Conservation (phyloP, 1,140 invertebrate species). For the Harlomillsia oculata region DNA sequence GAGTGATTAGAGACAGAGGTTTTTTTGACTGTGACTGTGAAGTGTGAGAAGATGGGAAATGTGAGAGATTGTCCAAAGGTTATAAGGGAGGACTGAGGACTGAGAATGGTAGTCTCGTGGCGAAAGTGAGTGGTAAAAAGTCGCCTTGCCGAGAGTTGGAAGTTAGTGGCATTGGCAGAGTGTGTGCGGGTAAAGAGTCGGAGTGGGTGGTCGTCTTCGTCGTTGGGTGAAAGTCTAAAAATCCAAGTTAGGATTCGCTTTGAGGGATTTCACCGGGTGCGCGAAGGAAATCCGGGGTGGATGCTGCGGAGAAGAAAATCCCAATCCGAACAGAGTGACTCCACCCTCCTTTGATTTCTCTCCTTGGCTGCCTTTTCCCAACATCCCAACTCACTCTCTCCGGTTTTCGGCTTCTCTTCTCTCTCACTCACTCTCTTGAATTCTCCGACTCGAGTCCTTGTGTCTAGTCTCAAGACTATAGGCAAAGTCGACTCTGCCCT, state of each 20-base stretch:
- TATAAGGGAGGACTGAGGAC: too few relatives aligned
- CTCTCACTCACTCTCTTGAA: neutral
- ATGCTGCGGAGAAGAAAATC: conserved; percentile 36
- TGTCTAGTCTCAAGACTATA: too few relatives aligned
- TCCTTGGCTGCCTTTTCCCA: conserved; percentile 18
- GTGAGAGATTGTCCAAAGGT: too few relatives aligned
- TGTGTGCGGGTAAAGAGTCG: neutral
- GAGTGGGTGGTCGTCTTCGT: conserved; percentile 33
- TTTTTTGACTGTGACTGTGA: too few relatives aligned
- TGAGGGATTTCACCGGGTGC: conserved; percentile 35
- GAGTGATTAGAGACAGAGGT: too few relatives aligned
- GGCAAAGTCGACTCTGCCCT: conserved; percentile 3
- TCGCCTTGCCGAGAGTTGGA: conserved; percentile 25
- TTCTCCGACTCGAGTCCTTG: neutral
- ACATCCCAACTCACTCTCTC: conserved; percentile 7
- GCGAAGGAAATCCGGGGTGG: conserved; percentile 34
- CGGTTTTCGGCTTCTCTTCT: conserved; percentile 8
- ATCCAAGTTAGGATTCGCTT: conserved; percentile 32
- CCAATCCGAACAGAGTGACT: conserved; percentile 31
- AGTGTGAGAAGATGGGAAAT: too few relatives aligned
- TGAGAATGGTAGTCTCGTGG: neutral
- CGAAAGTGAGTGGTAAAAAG: conserved; percentile 14
- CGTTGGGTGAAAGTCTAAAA: conserved; percentile 33
- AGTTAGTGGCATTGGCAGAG: conserved; percentile 7
- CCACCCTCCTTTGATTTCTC: conserved; percentile 34